Conservation (phyloP, 1,140 invertebrate species). For the Chelonus insularis region DNA sequence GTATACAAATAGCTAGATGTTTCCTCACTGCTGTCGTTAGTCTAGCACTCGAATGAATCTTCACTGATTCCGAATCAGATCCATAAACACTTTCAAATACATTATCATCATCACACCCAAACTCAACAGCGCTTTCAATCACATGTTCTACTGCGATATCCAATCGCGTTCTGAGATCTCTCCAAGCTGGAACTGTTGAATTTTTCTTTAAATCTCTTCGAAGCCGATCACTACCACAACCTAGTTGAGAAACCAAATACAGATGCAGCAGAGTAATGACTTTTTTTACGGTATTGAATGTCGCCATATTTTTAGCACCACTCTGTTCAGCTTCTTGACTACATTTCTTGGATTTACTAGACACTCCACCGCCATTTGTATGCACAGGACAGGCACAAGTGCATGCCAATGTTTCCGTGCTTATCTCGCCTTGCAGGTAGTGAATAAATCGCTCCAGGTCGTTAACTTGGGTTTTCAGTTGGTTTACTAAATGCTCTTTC, state of each 20-base stretch:
- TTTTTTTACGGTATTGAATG: constrained; percentile 76
- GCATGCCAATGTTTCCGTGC: constrained; percentile 60
- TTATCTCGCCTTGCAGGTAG: constrained; percentile 84
- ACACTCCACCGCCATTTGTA: constrained; percentile 39
- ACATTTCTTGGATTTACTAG: constrained; percentile 46
- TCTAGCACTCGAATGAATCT: constrained; percentile 67
- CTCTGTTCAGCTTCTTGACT: constrained; percentile 39
- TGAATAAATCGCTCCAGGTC: constrained; percentile 97
- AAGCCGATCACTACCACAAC: constrained; percentile 75
- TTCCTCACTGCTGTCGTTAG: constrained; percentile 88
- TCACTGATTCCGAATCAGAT: constrained; percentile 66
- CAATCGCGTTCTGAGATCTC: constrained; percentile 87
- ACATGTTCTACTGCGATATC: constrained; percentile 88
- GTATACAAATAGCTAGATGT: constrained; percentile 83
- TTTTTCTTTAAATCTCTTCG: constrained; percentile 82
- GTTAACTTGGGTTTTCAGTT: constrained; percentile 94
- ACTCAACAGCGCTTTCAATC: constrained; percentile 66
- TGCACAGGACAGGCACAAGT: constrained; percentile 70
- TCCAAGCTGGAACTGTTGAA: constrained; percentile 52
- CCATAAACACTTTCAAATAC: constrained; percentile 64
- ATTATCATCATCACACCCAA: constrained; percentile 47
- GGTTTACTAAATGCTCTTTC: constrained; percentile 92
- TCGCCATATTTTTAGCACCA: constrained; percentile 59
- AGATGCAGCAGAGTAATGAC: constrained; percentile 87
- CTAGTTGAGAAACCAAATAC: constrained; percentile 89